These are phyloP conservation scores for Gymnoscopelus braueri DNA, from an alignment of 2,797 vertebrate species.

Conservation along the genomic window DNA sequence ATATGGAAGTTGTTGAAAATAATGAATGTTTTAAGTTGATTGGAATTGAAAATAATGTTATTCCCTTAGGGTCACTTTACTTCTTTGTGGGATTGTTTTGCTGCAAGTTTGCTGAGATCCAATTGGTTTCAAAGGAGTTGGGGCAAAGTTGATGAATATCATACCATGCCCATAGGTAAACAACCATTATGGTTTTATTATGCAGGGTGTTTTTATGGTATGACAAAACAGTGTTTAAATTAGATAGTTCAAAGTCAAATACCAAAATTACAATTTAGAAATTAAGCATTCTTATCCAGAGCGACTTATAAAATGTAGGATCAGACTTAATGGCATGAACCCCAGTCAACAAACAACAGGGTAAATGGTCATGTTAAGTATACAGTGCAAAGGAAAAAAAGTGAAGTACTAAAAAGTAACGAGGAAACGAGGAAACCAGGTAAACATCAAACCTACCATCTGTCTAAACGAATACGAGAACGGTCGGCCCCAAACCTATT, in stretches of 20 bases:
- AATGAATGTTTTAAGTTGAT: constrained; percentile 48
- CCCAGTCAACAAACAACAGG: no score
- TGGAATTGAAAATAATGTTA: constrained; percentile 53
- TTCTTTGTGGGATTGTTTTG: constrained; percentile 31
- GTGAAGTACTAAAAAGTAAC: no score
- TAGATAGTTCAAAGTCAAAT: not conserved
- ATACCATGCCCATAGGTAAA: constrained; percentile 10
- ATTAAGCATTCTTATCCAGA: no score
- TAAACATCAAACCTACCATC: no score
- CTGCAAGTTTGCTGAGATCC: constrained; percentile 39
- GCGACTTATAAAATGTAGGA: no score
- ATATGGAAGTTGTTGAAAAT: constrained; percentile 29
- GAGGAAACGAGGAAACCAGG: no score
- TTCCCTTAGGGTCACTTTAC: constrained; percentile 34
- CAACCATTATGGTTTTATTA: constrained; percentile 16
- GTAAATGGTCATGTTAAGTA: not conserved
- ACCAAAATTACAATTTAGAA: no score
- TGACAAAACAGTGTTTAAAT: not conserved
- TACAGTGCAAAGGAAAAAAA: not conserved
- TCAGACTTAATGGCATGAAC: no score
- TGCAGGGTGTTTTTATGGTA: constrained; percentile 6
- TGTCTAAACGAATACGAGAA: no score
- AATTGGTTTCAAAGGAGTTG: constrained; percentile 35
- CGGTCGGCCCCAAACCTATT: no score
- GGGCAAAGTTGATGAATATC: constrained; percentile 26